Conservation (phyloP, 1,140 invertebrate genomes). For the Scylla paramamosain region DNA sequence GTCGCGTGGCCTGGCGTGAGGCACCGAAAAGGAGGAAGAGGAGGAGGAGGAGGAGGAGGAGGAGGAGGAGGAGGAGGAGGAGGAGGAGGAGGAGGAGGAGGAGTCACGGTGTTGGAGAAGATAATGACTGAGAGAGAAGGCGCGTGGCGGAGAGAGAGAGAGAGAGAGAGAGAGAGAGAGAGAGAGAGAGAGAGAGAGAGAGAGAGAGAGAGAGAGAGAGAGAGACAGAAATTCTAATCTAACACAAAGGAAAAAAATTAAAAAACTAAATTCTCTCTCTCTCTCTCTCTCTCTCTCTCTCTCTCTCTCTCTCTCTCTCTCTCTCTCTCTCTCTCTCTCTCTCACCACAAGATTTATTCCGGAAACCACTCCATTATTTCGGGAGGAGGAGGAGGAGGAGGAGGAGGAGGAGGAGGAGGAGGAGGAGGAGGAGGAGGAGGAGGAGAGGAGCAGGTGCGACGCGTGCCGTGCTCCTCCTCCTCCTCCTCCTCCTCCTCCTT, state of each 20-base stretch:
- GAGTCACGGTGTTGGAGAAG: not conserved
- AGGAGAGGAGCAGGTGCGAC: conserved; percentile 3
- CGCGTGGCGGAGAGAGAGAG: not conserved
- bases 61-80: not conserved
- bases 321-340: not conserved
- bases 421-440: not conserved
- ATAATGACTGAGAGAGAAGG: not conserved
- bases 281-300: not conserved
- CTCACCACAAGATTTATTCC: not conserved
- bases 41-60: conserved; percentile 17
- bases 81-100: conserved; percentile 8
- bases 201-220: not conserved
- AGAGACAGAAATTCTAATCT: not conserved
- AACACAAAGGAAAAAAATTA: not conserved
- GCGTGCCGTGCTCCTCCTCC: not conserved
- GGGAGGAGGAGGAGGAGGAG: not conserved
- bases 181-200: conserved; percentile 38
- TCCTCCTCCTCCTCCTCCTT: not conserved
- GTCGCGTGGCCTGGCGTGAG: too few relatives aligned
- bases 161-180: not conserved
- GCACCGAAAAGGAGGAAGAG: not conserved
- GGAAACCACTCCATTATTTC: not conserved
- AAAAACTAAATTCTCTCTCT: too few relatives aligned
- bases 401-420: conserved; percentile 17
- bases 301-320: too few relatives aligned